Conservation (phyloP, 2,888 invertebrate species). For the Ectemnius continuus region DNA sequence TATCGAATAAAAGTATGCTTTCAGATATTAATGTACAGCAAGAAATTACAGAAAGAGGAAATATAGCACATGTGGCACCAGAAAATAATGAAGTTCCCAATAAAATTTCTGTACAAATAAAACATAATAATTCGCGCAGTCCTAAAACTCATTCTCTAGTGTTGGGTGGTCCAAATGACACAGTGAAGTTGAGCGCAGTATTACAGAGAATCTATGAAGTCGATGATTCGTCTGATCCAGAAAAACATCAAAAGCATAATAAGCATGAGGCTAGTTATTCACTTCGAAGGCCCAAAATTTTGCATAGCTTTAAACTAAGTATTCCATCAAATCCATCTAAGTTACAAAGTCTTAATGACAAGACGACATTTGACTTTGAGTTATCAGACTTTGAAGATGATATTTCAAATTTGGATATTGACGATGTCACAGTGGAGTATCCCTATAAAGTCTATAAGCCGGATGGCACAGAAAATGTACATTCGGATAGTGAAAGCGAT, state of each 20-base stretch:
- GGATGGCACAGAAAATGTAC: slow-evolving; percentile 51
- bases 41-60: slow-evolving; percentile 1
- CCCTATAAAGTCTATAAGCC: slow-evolving; percentile 34
- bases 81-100: background rate
- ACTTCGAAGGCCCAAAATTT: slow-evolving; percentile 17
- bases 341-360: slow-evolving; percentile 62
- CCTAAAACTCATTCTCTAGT: background rate
- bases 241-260: slow-evolving; percentile 8
- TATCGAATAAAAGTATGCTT: background rate
- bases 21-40: background rate
- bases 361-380: slow-evolving; percentile 56
- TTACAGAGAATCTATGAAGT: background rate
- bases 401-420: slow-evolving; percentile 39
- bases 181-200: background rate
- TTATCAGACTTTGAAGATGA: slow-evolving; percentile 49
- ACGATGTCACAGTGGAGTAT: slow-evolving; percentile 31
- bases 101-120: background rate
- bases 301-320: slow-evolving; percentile 52
- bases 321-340: slow-evolving; percentile 40
- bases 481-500: slow-evolving; percentile 31
- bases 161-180: background rate
- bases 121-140: background rate
- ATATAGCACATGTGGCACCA: slow-evolving; percentile 2
- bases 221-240: slow-evolving; percentile 6
- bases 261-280: slow-evolving; percentile 17